Conservation (phyloP, 2,113 vertebrate genomes). For the Numenius arquata region DNA sequence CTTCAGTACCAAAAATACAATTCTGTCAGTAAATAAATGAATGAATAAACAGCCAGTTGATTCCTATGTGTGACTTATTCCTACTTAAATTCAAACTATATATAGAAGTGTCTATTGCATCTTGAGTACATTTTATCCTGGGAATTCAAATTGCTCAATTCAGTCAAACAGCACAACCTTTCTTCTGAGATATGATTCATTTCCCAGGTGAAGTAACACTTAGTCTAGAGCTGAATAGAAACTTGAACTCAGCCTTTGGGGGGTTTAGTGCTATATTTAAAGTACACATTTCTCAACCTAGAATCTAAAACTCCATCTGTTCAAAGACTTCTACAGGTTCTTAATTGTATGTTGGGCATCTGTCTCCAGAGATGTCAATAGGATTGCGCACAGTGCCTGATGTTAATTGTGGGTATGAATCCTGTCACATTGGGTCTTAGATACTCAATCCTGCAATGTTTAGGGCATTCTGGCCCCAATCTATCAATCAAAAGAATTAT, state of each 20-base stretch:
- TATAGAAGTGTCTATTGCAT: not conserved
- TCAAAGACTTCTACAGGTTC: not conserved
- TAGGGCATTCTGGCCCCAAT: not conserved
- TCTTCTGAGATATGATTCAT: not conserved
- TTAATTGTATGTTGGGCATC: not conserved
- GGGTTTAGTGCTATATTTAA: not conserved
- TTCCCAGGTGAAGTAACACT: not conserved
- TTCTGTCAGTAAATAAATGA: not conserved
- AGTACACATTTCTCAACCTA: not conserved
- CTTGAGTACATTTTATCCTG: not conserved
- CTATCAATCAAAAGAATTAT: not conserved
- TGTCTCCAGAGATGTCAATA: not conserved
- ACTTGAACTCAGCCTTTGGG: not conserved
- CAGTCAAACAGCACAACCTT: not conserved
- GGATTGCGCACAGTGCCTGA: not conserved
- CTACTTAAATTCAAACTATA: not conserved
- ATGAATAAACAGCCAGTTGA: not conserved
- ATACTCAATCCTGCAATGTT: not conserved
- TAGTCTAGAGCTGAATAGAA: not conserved
- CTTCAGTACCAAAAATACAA: not conserved
- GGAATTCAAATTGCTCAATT: not conserved
- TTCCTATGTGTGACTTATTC: not conserved
- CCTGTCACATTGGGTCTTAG: not conserved
- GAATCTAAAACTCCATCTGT: not conserved
- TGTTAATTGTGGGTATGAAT: not conserved